phyloP scores from a whole-genome alignment of 2,888 invertebrate species.

The Lycia hirtaria region DNA sequence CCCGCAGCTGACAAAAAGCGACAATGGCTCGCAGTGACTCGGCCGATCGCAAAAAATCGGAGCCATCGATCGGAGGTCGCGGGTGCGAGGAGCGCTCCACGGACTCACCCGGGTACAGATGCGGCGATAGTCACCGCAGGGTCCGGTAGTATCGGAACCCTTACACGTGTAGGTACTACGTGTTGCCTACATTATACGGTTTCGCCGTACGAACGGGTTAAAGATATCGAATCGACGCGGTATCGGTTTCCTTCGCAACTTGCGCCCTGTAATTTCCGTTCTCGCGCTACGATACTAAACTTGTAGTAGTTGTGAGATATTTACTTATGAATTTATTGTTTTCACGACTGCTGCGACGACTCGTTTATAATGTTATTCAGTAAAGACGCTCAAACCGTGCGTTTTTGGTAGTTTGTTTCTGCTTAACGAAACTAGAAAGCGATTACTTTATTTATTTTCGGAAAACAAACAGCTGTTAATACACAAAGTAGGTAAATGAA shows the following conservation, averaged over 20 bases:
- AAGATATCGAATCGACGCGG: background rate
- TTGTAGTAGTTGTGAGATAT: background rate
- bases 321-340: background rate
- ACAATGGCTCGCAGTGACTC: constrained; percentile 32
- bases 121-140: background rate
- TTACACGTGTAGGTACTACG: background rate
- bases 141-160: background rate
- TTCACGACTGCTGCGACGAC: background rate
- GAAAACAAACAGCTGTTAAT: too few relatives aligned
- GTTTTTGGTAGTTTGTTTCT: too few relatives aligned
- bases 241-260: background rate
- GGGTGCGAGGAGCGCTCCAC: too few relatives aligned
- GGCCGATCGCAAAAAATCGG: background rate
- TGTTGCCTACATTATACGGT: background rate
- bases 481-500: too few relatives aligned
- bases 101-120: background rate
- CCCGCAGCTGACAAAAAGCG: constrained; percentile 19
- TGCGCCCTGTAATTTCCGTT: background rate
- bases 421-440: too few relatives aligned
- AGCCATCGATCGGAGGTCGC: background rate
- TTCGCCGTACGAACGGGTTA: background rate
- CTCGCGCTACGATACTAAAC: background rate
- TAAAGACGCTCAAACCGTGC: background rate
- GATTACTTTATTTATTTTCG: too few relatives aligned
- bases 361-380: background rate